phyloP scores from a whole-genome alignment of 2,888 invertebrate genomes.

The Carterocephalus palaemon region DNA sequence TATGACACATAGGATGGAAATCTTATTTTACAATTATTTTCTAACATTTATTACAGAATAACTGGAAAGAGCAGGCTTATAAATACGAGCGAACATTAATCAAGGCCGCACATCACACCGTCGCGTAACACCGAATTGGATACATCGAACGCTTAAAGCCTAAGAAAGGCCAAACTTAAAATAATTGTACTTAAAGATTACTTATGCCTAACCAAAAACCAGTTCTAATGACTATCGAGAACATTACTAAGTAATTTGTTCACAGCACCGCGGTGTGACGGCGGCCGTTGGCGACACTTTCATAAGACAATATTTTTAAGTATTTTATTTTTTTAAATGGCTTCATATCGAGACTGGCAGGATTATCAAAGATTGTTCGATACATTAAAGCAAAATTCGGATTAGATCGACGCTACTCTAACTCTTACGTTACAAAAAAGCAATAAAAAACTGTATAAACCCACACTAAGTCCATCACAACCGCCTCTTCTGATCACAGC shows the following conservation, averaged over 20 bases:
- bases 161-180: constrained; percentile 5
- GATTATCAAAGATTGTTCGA: constrained; percentile 46
- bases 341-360: constrained; percentile 40
- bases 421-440: constrained; percentile 51
- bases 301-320: background rate
- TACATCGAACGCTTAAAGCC: constrained; percentile 1
- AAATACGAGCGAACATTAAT: constrained; percentile 11
- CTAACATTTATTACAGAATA: constrained; percentile 53
- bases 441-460: constrained; percentile 56
- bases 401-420: constrained; percentile 41
- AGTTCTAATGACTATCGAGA: constrained; percentile 23
- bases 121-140: constrained; percentile 15
- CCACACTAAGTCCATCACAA: constrained; percentile 64
- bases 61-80: constrained; percentile 50
- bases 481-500: constrained; percentile 74
- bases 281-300: constrained; percentile 13
- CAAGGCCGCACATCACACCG: constrained; percentile 35
- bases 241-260: constrained; percentile 14
- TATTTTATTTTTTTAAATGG: constrained; percentile 4
- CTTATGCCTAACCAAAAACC: constrained; percentile 22
- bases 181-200: constrained; percentile 22
- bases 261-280: constrained; percentile 11
- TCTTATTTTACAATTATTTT: constrained; percentile 54
- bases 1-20: constrained; percentile 72
- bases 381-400: constrained; percentile 58